These are phyloP conservation scores for Tenebrosternarchus preto DNA, from an alignment of 2,113 vertebrate species.

Conservation along the genomic window DNA sequence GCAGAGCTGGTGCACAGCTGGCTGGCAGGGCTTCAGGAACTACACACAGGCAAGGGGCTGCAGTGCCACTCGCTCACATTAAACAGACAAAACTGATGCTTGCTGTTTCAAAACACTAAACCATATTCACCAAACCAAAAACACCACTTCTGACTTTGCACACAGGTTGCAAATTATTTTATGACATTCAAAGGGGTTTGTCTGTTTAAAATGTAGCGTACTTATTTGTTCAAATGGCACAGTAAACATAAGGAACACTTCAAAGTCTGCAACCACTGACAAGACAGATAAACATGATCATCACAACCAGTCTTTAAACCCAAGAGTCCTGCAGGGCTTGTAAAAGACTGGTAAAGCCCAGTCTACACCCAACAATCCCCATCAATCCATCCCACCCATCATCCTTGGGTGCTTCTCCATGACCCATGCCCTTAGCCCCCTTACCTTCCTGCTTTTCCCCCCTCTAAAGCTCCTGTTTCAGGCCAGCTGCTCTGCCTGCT, in stretches of 20 bases:
- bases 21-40: background rate
- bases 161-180: background rate
- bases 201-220: background rate
- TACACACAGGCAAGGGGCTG: background rate
- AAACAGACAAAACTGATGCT: background rate
- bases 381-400: conserved; percentile 1
- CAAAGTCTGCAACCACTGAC: background rate
- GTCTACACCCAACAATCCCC: background rate
- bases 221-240: no score
- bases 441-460: conserved; percentile 9
- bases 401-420: background rate
- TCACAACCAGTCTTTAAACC: background rate
- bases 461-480: conserved; percentile 25
- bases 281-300: no score
- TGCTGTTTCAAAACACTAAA: background rate
- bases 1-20: background rate
- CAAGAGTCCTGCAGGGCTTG: no score
- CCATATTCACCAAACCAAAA: background rate
- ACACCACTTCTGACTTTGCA: background rate
- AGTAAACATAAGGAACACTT: no score
- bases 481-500: background rate
- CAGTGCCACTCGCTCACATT: background rate
- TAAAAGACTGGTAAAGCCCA: no score
- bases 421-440: conserved; percentile 21
- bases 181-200: background rate